Evolutionary conservation across 2,113 vertebrate genomes (phyloP).

Genomic region (Morone saxatilis): DNA sequence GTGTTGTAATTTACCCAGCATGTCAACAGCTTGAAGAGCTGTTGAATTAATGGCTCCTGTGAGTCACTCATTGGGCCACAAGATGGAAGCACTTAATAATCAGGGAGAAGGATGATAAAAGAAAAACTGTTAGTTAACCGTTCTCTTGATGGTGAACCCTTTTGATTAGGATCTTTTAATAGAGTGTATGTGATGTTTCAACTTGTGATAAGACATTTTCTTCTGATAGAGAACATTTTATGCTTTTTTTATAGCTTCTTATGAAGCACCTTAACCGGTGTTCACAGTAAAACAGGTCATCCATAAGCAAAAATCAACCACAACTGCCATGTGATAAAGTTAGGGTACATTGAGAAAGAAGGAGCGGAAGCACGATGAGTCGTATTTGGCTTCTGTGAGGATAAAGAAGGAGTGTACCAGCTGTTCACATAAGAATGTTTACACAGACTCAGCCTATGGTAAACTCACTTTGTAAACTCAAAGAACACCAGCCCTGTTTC

Average conservation of each 20-base stretch:
- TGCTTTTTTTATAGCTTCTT: conserved; percentile 45
- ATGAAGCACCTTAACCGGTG: conserved; percentile 8
- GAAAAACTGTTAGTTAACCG: background rate
- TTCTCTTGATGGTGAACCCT: conserved; percentile 8
- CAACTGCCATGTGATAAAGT: background rate
- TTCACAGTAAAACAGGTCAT: conserved; percentile 12
- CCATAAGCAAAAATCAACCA: background rate
- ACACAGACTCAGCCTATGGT: conserved; percentile 53
- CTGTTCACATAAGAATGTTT: conserved; percentile 77
- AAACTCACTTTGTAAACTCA: conserved; percentile 49
- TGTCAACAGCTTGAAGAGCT: conserved; percentile 5
- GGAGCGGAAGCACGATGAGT: background rate
- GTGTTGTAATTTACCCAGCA: conserved; percentile 1
- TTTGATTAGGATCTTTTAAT: conserved; percentile 1
- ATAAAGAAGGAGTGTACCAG: conserved; percentile 58
- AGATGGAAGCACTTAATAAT: conserved; percentile 73
- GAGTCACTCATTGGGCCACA: conserved; percentile 52
- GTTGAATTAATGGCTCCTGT: conserved; percentile 20
- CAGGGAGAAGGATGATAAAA: conserved; percentile 16
- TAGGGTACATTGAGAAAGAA: conserved; percentile 45
- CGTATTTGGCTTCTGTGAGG: conserved; percentile 24
- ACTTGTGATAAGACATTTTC: conserved; percentile 1
- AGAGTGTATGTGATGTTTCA: background rate
- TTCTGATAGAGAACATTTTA: background rate
- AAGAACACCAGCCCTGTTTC: conserved; percentile 38